A percentile compares a stretch with the other conserved stretches of the same genome.
phyloP scores from a whole-genome alignment of 2,797 vertebrate species.

The Aselliscus stoliczkanus region DNA sequence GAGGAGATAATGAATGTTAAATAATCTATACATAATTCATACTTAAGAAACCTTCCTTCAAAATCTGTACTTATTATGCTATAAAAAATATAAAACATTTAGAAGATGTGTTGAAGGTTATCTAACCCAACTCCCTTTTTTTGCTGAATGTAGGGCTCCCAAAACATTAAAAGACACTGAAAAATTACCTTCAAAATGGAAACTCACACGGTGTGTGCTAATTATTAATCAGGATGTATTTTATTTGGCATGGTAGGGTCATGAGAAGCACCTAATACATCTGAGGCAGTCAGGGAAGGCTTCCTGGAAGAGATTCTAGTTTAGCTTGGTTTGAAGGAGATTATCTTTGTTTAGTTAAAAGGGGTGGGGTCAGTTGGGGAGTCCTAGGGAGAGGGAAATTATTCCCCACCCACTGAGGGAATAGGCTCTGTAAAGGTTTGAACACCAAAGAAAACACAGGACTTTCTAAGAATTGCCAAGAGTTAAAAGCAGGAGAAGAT shows the following conservation, averaged over 20 bases:
- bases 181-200: not conserved
- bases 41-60: not conserved
- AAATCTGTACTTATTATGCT: not conserved
- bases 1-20: not conserved
- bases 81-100: not conserved
- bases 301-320: not conserved
- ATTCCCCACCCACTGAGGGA: not conserved
- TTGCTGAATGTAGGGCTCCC: not conserved
- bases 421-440: not conserved
- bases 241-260: not conserved
- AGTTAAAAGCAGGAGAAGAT: not conserved
- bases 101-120: not conserved
- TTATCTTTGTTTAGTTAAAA: not conserved
- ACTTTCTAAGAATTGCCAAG: not conserved
- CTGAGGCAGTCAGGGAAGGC: not conserved
- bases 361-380: not conserved
- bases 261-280: not conserved
- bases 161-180: not conserved
- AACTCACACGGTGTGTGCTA: not conserved
- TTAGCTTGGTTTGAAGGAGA: not conserved
- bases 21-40: not conserved
- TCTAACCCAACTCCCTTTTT: not conserved
- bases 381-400: not conserved
- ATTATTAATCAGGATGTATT: not conserved
- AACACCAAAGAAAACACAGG: not conserved